These are phyloP conservation scores for Anolis apletophallus DNA, from an alignment of 2,797 vertebrate species.

Conservation along the genomic window DNA sequence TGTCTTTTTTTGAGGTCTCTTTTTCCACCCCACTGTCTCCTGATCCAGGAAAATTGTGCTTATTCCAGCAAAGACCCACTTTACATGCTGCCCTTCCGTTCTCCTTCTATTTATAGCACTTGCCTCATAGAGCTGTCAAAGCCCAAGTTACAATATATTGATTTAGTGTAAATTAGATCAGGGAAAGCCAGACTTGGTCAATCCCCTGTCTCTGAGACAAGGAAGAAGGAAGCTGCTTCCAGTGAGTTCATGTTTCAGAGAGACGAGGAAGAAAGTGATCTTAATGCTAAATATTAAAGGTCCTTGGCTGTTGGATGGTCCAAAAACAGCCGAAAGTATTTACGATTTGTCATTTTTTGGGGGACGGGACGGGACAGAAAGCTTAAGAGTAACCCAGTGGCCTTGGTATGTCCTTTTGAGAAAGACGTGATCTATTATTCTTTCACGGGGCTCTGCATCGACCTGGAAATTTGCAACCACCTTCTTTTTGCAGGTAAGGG, in stretches of 20 bases:
- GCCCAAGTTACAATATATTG: constrained; percentile 65
- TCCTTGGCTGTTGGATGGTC: constrained; percentile 57
- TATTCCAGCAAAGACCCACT: constrained; percentile 24
- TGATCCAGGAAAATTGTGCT: constrained; percentile 32
- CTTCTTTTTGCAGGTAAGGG: constrained; percentile 58
- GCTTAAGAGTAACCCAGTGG: constrained; percentile 50
- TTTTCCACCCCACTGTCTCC: neutral
- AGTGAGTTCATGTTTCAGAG: constrained; percentile 43
- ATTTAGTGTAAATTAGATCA: constrained; percentile 65
- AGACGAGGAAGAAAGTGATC: constrained; percentile 47
- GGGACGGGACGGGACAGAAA: constrained; percentile 49
- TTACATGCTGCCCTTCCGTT: constrained; percentile 38
- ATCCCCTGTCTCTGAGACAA: constrained; percentile 58
- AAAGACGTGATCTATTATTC: constrained; percentile 51
- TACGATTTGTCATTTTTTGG: constrained; percentile 51
- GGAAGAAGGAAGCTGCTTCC: constrained; percentile 52
- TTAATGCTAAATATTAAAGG: constrained; percentile 41
- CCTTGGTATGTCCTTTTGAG: constrained; percentile 60
- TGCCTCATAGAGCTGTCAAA: constrained; percentile 38
- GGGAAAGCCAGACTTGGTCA: constrained; percentile 53
- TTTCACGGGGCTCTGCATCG: neutral
- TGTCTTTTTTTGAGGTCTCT: neutral
- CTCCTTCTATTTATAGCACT: constrained; percentile 42
- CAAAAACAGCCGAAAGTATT: constrained; percentile 47
- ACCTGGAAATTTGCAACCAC: constrained; percentile 34